Conservation (phyloP, 2,797 vertebrate species). For the Malacoctenus gilli region DNA sequence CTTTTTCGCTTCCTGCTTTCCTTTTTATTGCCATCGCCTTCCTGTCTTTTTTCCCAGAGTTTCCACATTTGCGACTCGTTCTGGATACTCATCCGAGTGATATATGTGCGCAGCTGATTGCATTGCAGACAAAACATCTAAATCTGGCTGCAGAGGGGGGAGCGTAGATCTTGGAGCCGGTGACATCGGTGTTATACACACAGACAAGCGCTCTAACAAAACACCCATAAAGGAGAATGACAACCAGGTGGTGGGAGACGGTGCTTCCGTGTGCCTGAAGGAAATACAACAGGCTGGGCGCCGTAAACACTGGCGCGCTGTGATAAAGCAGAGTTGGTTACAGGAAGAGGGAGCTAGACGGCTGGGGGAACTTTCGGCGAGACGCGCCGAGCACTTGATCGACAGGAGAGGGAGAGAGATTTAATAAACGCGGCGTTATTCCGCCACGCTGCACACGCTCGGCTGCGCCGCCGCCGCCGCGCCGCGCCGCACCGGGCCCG, state of each 20-base stretch:
- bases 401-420: conserved; percentile 27
- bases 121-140: not conserved
- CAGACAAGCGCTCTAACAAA: not conserved
- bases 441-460: conserved; percentile 46
- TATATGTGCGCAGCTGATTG: conserved; percentile 2
- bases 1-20: no score
- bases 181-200: conserved; percentile 1
- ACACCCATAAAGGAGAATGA: not conserved
- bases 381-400: conserved; percentile 25
- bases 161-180: not conserved
- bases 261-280: conserved; percentile 17
- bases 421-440: conserved; percentile 53
- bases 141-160: conserved; percentile 6
- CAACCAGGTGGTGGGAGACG: conserved; percentile 5
- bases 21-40: no score
- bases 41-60: no score
- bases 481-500: conserved; percentile 26
- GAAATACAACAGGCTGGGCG: conserved; percentile 17
- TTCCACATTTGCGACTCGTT: not conserved
- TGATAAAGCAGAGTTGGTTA: conserved; percentile 26
- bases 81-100: not conserved
- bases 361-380: conserved; percentile 14
- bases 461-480: conserved; percentile 35
- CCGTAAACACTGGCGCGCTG: conserved; percentile 18
- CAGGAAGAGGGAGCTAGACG: conserved; percentile 1